Base-by-base conservation (phyloP, 2,888 invertebrate genomes). In the Scaeva pyrastri region DNA sequence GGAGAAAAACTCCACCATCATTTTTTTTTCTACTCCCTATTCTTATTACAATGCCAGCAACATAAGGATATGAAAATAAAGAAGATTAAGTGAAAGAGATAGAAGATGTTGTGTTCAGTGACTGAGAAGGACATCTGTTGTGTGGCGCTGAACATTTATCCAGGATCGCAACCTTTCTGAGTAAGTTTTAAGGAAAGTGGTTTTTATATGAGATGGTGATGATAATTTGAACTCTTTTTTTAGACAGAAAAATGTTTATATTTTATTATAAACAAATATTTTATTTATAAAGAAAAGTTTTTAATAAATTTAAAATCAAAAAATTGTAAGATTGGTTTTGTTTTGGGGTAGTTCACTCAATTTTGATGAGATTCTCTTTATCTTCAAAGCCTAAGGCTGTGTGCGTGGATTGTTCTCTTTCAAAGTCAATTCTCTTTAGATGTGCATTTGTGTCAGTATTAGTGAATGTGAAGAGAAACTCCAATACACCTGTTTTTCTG, bases 401-500 rank as follows among this genome's bases (percentile, higher is more conserved):
- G 58, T 86, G 77, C 23, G 86, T 86, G 71, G 1, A 12, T 2
- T 5, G 5, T 43, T 74, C 82, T 82, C 78, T 86, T 58, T 52
- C 0, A 0, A 23, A 2, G 2, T 2, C 0, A 0, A 0, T 4
- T 45, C 86, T 77, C 82, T 82, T 81, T 45, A 21, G 14, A 16
- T 41, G 2, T 4, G 12, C 43, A 39, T 21, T 31, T 64, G 26
- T 45, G 8, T 0, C 14, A 68, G 86, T 86, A 31, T 82, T 56
- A 19, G 82, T 86, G 39, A 0, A 0, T 2, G 31, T 12, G 11
- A 77, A 78, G 82, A 86, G 85, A 73, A 26, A 66, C 68, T 68
- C 86, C 82, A 86, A 86, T 82, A 86, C 86, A 86, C 82, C 86
- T 86, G 86, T 71, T 78, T 60, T 73, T 74, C 70, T n/a, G n/a